These are phyloP conservation scores for Polypedilum vanderplanki DNA, from an alignment of 1,140 invertebrate species.

Conservation along the genomic window DNA sequence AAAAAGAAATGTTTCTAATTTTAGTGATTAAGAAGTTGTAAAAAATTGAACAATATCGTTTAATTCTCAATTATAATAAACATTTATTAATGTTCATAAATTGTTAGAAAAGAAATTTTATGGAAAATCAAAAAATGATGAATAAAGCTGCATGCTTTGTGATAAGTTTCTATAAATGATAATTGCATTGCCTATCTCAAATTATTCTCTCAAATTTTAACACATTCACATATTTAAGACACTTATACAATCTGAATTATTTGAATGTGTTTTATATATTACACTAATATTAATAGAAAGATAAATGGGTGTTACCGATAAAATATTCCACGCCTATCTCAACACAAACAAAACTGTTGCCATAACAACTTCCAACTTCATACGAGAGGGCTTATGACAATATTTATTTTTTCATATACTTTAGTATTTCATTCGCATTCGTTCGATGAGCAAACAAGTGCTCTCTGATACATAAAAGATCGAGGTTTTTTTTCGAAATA, in stretches of 20 bases:
- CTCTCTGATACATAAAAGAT: constrained; percentile 17
- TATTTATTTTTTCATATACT: constrained; percentile 27
- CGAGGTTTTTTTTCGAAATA: neutral
- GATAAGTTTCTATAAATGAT: no score
- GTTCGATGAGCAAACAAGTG: constrained; percentile 28
- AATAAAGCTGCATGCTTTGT: no score
- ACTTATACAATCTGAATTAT: neutral
- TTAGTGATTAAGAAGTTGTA: neutral
- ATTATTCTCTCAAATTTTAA: neutral
- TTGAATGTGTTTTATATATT: neutral
- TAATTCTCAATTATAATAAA: no score
- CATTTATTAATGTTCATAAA: no score
- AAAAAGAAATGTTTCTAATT: neutral
- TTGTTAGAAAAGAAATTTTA: no score
- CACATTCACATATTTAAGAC: neutral
- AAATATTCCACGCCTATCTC: neutral
- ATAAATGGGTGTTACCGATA: neutral
- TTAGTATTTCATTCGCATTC: constrained; percentile 25
- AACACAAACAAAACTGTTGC: neutral
- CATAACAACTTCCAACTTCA: neutral
- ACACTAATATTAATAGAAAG: neutral
- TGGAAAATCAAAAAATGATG: no score
- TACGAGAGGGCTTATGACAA: constrained; percentile 7
- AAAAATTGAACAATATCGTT: no score
- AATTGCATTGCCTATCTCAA: no score